Conservation (phyloP, 2,888 invertebrate genomes). For the Dione vanillae region DNA sequence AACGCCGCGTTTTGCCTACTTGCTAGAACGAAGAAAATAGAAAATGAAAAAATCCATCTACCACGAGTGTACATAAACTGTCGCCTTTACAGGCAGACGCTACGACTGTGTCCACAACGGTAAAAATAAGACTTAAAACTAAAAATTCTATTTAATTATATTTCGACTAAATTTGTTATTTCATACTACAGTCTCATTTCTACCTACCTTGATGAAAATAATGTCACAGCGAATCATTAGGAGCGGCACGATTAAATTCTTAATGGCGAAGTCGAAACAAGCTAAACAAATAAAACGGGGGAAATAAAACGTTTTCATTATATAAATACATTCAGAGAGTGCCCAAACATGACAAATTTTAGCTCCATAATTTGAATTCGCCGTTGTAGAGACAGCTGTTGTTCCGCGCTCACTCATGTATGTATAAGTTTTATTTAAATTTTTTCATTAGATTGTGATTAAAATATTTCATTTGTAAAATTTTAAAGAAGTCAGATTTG, state of each 20-base stretch:
- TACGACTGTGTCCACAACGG: no score
- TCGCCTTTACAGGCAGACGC: no score
- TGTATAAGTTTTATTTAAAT: slow-evolving; percentile 56
- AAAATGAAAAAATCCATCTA: no score
- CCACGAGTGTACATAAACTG: no score
- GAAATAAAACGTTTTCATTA: slow-evolving; percentile 40
- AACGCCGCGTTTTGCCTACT: no score
- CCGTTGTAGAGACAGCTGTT: slow-evolving; percentile 62
- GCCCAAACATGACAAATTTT: slow-evolving; percentile 55
- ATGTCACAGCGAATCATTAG: slow-evolving; percentile 19
- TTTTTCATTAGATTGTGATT: slow-evolving; percentile 47
- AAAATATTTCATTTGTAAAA: neutral
- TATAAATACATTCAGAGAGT: slow-evolving; percentile 43
- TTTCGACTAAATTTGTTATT: no score
- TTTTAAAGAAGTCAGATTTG: neutral
- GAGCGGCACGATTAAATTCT: slow-evolving; percentile 26
- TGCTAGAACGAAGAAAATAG: no score
- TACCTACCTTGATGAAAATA: slow-evolving; percentile 56
- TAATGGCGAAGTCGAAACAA: slow-evolving; percentile 30
- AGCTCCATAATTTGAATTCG: slow-evolving; percentile 62
- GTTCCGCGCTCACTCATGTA: slow-evolving; percentile 52
- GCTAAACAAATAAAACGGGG: slow-evolving; percentile 28
- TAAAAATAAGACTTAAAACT: no score
- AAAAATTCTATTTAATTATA: no score
- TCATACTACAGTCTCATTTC: slow-evolving; percentile 50